Evolutionary conservation across 2,888 invertebrate genomes (phyloP), one percentile per base, ranked within the genome.

Genomic region (Aphrophora alni): DNA sequence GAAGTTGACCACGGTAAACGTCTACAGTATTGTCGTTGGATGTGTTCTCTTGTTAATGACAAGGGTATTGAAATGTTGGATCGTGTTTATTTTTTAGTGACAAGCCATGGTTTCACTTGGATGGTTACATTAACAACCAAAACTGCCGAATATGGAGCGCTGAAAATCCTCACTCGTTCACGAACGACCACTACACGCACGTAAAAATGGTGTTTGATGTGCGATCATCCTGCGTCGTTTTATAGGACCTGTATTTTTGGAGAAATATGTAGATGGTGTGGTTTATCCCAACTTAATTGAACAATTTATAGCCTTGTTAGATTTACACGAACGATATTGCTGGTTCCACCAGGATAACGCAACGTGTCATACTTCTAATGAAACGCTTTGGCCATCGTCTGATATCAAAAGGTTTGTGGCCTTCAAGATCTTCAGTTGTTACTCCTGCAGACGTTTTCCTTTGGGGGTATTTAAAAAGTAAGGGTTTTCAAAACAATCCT

Each of bases 101-200:
- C n/a, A 27, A 71, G 27, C 5, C 27, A 71, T 27, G 10, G 25
- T 71, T 27, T 71, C 71, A 71, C 24, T 71, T 71, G 71, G 24
- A 27, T 71, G 71, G 71, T 26, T 10, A 71, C 27, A 26, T 71
- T 71, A 71, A 71, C 71, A 71, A 27, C 25, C 71, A 71, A 71
- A 26, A 71, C 71, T 71, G 25, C 27, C 0, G 28, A 27, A 71
- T 71, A 26, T 71, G 71, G 27, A 71, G 71, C 27, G n/a, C 71
- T 71, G 71, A 70, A 71, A 71, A 71, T 71, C 71, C 28, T 71
- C 71, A 71, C 71, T 28, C 7, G 25, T 71, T 71, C 71, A 27
- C 27, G 71, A 71, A 27, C 69, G 69, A 69, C 69, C 69, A 69
- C 28, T 71, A n/a, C 27, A 71, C 71, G 28, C 24, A 26, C 28